Conservation (phyloP, 2,888 invertebrate genomes). For the Cordilura impudica region DNA sequence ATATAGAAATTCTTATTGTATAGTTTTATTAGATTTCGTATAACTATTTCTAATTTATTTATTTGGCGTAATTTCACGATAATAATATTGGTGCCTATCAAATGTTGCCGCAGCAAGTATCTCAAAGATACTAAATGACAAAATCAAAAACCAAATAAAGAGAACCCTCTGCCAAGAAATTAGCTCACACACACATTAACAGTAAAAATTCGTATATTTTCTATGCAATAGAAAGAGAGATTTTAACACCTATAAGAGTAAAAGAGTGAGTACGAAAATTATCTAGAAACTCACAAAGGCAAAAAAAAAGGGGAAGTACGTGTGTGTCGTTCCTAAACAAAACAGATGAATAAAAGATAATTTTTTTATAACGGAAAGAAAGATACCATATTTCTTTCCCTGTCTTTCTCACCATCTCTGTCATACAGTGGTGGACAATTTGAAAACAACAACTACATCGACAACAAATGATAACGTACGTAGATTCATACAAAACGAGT, state of each 20-base stretch:
- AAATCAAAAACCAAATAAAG: constrained; percentile 22
- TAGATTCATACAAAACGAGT: not conserved
- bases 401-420: not conserved
- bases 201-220: not conserved
- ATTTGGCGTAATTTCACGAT: not conserved
- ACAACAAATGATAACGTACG: too few species aligned
- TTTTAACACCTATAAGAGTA: not conserved
- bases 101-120: constrained; percentile 58
- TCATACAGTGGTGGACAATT: not conserved
- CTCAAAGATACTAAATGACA: constrained; percentile 57
- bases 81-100: constrained; percentile 15
- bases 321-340: not conserved
- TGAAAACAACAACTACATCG: not conserved
- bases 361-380: not conserved
- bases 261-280: constrained; percentile 27
- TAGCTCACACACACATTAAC: not conserved
- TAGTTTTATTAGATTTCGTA: not conserved
- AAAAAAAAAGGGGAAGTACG: constrained; percentile 20
- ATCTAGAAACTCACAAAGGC: constrained; percentile 22
- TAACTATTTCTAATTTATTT: not conserved
- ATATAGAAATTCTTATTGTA: not conserved
- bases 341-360: constrained; percentile 46
- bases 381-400: not conserved
- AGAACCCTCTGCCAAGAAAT: constrained; percentile 23
- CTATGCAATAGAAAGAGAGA: not conserved